Percentiles rank a stretch among this genome's conserved stretches.
Conservation (phyloP, 1,140 invertebrate genomes). For the Drosophila kikkawai region DNA sequence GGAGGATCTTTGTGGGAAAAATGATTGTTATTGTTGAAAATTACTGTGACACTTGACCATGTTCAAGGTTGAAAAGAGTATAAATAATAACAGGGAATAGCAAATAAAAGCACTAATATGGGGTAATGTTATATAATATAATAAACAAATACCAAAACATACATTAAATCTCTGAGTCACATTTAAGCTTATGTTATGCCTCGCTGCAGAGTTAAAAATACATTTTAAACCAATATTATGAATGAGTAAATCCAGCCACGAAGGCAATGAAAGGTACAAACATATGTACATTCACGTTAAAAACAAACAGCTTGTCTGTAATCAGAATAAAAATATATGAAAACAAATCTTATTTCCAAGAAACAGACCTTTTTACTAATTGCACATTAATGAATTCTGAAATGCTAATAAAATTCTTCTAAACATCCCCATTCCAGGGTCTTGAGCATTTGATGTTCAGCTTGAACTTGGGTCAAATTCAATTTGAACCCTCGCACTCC, state of each 20-base stretch:
- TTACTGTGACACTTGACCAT: slow-evolving; percentile 2
- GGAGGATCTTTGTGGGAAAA: background rate
- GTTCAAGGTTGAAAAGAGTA: slow-evolving; percentile 8
- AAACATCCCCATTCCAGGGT: slow-evolving; percentile 84
- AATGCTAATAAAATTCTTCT: background rate
- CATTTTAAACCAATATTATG: background rate
- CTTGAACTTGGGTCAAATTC: slow-evolving; percentile 87
- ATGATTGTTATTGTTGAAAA: background rate
- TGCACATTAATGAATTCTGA: too few species aligned
- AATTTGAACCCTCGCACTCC: slow-evolving; percentile 87
- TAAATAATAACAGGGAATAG: background rate
- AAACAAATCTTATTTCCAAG: too few species aligned
- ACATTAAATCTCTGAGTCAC: background rate
- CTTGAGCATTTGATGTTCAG: slow-evolving; percentile 88
- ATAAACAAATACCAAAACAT: background rate
- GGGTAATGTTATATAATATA: background rate
- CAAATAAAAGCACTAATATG: background rate
- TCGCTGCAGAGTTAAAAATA: background rate
- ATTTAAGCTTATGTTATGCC: background rate
- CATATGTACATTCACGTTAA: too few species aligned
- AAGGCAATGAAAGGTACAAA: background rate
- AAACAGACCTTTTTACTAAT: too few species aligned
- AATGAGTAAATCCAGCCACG: background rate
- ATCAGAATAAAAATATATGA: background rate
- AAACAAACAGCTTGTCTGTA: background rate